These are phyloP conservation scores for Steatornis caripensis DNA, from an alignment of 2,113 vertebrate species.

Conservation along the genomic window DNA sequence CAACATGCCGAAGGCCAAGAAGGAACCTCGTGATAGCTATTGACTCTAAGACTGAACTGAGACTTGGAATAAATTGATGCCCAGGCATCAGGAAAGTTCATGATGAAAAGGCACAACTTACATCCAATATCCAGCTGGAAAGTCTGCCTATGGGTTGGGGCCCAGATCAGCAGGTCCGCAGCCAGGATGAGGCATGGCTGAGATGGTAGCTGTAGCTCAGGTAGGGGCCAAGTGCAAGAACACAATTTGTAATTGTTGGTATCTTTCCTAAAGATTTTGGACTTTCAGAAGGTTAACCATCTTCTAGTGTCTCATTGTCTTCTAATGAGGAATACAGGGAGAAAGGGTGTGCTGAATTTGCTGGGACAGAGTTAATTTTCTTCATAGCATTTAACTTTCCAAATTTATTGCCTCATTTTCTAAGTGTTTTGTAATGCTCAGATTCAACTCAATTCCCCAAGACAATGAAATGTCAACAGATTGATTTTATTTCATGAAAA, in stretches of 20 bases:
- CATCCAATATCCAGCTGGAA: neutral
- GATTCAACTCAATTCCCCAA: neutral
- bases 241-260: neutral
- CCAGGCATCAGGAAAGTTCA: neutral
- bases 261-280: neutral
- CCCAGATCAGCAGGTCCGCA: neutral
- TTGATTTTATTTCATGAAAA: neutral
- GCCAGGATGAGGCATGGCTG: neutral
- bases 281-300: neutral
- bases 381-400: neutral
- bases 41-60: neutral
- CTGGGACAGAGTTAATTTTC: too few relatives aligned
- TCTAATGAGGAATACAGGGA: neutral
- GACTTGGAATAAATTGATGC: neutral
- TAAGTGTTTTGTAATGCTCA: neutral
- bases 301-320: neutral
- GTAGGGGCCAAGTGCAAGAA: neutral
- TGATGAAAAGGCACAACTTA: neutral
- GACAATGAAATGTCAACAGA: neutral
- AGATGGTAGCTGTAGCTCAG: neutral
- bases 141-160: fast-evolving
- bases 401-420: neutral
- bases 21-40: neutral
- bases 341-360: too few relatives aligned
- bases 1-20: neutral